Base-by-base conservation (phyloP, 2,797 vertebrate species). In the Sebastes diaconus region DNA sequence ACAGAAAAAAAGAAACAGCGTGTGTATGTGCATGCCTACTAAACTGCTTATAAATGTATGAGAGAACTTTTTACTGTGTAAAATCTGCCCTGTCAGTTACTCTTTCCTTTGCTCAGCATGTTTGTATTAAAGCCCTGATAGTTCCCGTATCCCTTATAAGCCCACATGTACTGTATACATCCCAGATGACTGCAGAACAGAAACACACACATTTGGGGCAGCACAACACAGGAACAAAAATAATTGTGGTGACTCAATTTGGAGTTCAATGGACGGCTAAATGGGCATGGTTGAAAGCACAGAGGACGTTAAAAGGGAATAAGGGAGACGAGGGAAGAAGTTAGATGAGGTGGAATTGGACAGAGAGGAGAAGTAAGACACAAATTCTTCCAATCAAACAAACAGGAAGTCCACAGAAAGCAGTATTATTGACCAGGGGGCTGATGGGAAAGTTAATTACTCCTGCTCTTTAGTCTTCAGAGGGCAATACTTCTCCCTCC, bases 401-500 rank as follows among this genome's bases (percentile, higher is more conserved):
- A 80, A 61, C 65, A 81, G 63, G 59, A 79, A 69, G 61, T 50
- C 75, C 39, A 68, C 64, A 71, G 79, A 68, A 64, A 72, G 63
- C 60, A 14, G 65, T 6, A 66, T 79, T 68, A 84, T 76, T 75
- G 77, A 88, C 36, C 68, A 82, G 10, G 30, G 9, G 27, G 59
- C 75, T 84, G 83, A 89, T 61, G 74, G 71, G 54, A 89, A 87
- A 83, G 80, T 90, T 88, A 86, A 91, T 84, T 71, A 89, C 55
- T 72, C n/a, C 52, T 18, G 39, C 61, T 68, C 60, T 73, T 82
- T 58, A 65, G 68, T 81, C 79, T 59, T 86, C 61, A 86, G 81
- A 85, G 71, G 75, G 59, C 39, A 83, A 42, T 24, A 39, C n/a
- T 75, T 39, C 79, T 39, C 36, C 30, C 34, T 39, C 27, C 50